phyloP scores from a whole-genome alignment of 2,888 invertebrate species.

The Oscheius sp. region DNA sequence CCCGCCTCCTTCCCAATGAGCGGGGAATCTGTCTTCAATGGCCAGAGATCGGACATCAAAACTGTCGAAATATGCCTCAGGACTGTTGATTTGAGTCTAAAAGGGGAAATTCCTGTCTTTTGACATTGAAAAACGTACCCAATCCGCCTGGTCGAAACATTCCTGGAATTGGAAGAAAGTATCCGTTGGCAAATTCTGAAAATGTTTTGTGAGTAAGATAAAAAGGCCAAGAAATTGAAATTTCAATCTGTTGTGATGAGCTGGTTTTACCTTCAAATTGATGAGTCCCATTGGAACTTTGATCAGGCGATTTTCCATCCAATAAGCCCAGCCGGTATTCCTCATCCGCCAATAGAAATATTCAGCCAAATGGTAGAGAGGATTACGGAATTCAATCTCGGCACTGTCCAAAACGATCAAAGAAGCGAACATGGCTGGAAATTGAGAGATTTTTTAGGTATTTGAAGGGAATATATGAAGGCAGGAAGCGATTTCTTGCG shows the following conservation, averaged over 20 bases:
- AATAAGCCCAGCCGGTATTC: constrained; percentile 14
- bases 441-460: no score
- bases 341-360: constrained; percentile 23
- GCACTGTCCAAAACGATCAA: background rate
- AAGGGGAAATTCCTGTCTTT: background rate
- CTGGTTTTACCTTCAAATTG: background rate
- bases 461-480: no score
- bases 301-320: constrained; percentile 22
- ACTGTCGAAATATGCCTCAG: background rate
- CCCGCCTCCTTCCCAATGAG: constrained; percentile 4
- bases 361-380: constrained; percentile 15
- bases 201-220: no score
- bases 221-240: background rate
- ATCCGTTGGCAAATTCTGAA: background rate
- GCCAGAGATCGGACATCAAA: background rate
- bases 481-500: no score
- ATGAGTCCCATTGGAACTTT: background rate
- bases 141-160: background rate
- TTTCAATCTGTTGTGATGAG: background rate
- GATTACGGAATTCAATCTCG: background rate
- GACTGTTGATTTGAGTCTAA: background rate
- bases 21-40: background rate
- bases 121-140: background rate
- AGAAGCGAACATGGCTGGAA: constrained; percentile 19
- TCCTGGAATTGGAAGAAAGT: constrained; percentile 12